Base-by-base conservation (phyloP, 1,140 invertebrate genomes). In the Rhyzopertha dominica region DNA sequence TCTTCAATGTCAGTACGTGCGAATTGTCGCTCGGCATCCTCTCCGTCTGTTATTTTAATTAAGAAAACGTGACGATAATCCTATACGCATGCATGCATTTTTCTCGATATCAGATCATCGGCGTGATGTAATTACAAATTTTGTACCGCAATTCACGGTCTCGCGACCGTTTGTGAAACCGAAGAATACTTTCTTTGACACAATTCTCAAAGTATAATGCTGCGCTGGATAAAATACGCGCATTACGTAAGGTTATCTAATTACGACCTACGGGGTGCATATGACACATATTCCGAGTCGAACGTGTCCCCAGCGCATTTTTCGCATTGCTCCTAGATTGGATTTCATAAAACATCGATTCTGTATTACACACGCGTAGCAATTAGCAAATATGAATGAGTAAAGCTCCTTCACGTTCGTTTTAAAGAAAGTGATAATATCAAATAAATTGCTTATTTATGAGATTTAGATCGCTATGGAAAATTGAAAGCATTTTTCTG, bases 201-300 rank as follows among this genome's bases (percentile, higher is more conserved):
- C 32, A 45, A 31, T 43, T 44, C 51, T 53, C 51, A 53, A 49
- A 53, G n/a, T n/a, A n/a, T n/a, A n/a, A n/a, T n/a, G n/a, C n/a
- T n/a, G n/a, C n/a, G n/a, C n/a, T n/a, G n/a, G n/a, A n/a, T n/a
- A n/a, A n/a, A n/a, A n/a, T n/a, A n/a, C n/a, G n/a, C 49, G 46
- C 41, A 46, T 35, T 28, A 30, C 17, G 38, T 34, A 39, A 34
- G 40, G 29, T 43, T 14, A 43, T 43, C 37, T 37, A 24, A 34
- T 37, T 31, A 7, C 10, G 14, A 26, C 19, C 28, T 19, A 31
- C 31, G 23, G 24, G 23, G 41, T 23, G 16, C 29, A 19, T 36
- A 29, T 46, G 36, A 46, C 34, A 46, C 29, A 32, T 17, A 30
- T 25, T 31, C 34, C 28, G 29, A 30, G 26, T 38, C 22, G 34